A percentile compares a stretch with the other conserved stretches of the same genome.
phyloP scores from a whole-genome alignment of 1,140 invertebrate species.

The Myzus persicae region DNA sequence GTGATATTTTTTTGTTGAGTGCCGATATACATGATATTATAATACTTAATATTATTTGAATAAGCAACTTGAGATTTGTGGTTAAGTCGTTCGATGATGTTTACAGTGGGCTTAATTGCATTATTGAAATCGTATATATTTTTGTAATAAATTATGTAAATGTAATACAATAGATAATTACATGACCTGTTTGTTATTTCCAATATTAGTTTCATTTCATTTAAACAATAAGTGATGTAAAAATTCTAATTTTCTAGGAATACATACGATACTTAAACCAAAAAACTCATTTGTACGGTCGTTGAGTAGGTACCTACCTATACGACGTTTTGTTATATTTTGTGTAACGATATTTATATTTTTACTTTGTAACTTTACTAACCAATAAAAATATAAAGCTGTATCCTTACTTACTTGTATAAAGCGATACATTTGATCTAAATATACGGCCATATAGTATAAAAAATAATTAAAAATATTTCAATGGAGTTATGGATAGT shows the following conservation, averaged over 20 bases:
- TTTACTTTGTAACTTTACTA: neutral
- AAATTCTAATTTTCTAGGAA: neutral
- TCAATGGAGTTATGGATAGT: no score
- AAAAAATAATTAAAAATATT: no score
- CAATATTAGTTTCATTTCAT: neutral
- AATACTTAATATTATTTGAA: neutral
- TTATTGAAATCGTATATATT: neutral
- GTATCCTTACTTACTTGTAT: no score
- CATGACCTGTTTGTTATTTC: neutral
- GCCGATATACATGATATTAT: neutral
- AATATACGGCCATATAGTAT: no score
- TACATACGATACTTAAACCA: neutral
- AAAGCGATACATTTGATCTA: no score
- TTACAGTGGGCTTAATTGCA: neutral
- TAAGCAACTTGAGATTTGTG: neutral
- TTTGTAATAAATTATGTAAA: neutral
- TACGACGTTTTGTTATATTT: neutral
- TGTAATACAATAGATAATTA: neutral
- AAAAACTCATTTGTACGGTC: neutral
- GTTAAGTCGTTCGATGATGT: neutral
- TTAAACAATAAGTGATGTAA: neutral
- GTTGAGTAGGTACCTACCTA: neutral
- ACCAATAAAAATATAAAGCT: no score
- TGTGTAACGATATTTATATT: neutral
- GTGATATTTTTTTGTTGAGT: neutral